phyloP scores from a whole-genome alignment of 92 coral and sea anemone species.

The Porites rus region DNA sequence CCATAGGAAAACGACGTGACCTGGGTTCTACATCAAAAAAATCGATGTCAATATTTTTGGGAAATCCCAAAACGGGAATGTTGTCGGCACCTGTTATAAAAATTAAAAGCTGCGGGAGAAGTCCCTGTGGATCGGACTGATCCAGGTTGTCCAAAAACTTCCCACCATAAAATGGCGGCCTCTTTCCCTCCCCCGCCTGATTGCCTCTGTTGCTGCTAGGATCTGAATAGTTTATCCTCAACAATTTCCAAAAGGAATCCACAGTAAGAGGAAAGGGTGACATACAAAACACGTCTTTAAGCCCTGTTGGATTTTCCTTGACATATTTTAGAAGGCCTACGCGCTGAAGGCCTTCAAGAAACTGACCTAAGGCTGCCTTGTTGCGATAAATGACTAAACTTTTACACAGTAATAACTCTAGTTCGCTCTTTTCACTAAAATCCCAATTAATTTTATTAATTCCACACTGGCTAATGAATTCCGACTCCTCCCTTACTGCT shows the following conservation, averaged over 20 bases:
- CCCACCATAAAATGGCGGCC: slow-evolving; percentile 52
- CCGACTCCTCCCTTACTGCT: not conserved
- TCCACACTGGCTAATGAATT: slow-evolving; percentile 35
- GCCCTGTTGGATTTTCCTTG: not conserved
- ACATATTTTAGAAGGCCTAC: not conserved
- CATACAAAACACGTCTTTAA: slow-evolving; percentile 11
- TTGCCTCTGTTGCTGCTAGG: slow-evolving; percentile 8
- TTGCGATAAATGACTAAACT: slow-evolving; percentile 8
- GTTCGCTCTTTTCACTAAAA: slow-evolving; percentile 7
- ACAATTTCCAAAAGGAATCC: not conserved
- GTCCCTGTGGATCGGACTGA: slow-evolving; percentile 4
- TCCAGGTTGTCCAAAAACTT: slow-evolving; percentile 2
- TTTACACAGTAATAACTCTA: slow-evolving; percentile 20
- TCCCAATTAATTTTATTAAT: slow-evolving; percentile 35
- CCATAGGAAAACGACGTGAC: not conserved
- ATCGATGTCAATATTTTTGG: slow-evolving; percentile 4
- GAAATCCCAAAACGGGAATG: slow-evolving; percentile 20
- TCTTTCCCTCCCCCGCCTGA: slow-evolving; percentile 41
- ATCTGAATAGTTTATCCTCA: not conserved
- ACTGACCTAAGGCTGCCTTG: slow-evolving; percentile 57
- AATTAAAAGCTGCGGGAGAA: slow-evolving; percentile 44
- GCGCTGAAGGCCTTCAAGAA: slow-evolving; percentile 11
- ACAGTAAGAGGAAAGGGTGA: not conserved
- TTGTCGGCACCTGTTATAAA: slow-evolving; percentile 53
- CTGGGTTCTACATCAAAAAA: not conserved